These are phyloP conservation scores for Agrotis exclamationis DNA, from an alignment of 2,888 invertebrate species.

Conservation along the genomic window DNA sequence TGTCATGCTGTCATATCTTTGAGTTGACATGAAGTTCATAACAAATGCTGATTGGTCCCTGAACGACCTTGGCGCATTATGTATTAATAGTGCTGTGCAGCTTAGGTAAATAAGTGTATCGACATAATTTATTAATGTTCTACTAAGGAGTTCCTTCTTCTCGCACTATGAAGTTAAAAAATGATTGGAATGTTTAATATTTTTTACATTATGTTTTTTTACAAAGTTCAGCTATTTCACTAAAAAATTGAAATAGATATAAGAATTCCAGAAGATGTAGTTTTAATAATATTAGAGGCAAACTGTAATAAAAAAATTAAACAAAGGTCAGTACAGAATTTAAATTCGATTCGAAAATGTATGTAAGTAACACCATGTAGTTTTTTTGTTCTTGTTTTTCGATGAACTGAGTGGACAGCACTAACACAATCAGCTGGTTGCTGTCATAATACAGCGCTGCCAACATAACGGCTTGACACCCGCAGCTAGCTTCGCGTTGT, in stretches of 20 bases:
- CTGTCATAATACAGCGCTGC: conserved; percentile 83
- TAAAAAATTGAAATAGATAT: too few relatives aligned
- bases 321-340: neutral
- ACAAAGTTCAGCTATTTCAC: too few relatives aligned
- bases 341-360: neutral
- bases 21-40: conserved; percentile 74
- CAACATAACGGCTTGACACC: conserved; percentile 77
- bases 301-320: neutral
- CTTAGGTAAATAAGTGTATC: conserved; percentile 20
- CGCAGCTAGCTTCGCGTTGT: conserved; percentile 83
- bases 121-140: neutral
- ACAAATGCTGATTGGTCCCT: conserved; percentile 75
- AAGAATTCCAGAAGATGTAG: neutral
- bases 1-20: conserved; percentile 4
- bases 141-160: too few relatives aligned
- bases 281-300: neutral
- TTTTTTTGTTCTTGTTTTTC: neutral
- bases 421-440: conserved; percentile 87
- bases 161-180: too few relatives aligned
- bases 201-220: too few relatives aligned
- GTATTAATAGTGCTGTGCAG: conserved; percentile 76
- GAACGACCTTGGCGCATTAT: conserved; percentile 85
- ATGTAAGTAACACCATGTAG: too few relatives aligned
- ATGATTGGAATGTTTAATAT: too few relatives aligned
- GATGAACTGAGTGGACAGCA: conserved; percentile 61